Conservation (phyloP, 37 sponge, comb jelly and placozoan genomes). For the Chondrilla cf. caribensis region DNA sequence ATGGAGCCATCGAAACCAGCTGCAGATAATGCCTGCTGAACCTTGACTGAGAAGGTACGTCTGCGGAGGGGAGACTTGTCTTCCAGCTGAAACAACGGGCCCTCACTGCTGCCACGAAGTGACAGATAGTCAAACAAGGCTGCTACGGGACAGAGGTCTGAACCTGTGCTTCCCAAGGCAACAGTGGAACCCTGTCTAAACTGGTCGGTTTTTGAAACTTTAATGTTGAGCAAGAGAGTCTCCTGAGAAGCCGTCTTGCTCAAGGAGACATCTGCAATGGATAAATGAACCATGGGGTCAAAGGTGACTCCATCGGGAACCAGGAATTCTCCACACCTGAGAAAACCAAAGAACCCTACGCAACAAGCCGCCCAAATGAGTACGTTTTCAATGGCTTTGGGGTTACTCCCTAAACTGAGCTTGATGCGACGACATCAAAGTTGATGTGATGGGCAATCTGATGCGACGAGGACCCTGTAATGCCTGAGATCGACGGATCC, state of each 20-base stretch:
- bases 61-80: neutral
- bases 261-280: neutral
- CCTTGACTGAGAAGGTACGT: neutral
- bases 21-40: neutral
- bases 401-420: neutral
- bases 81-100: no score
- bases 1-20: neutral
- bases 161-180: no score
- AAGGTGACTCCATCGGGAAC: neutral
- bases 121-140: no score
- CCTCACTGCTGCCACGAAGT: no score
- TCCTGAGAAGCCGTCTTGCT: no score
- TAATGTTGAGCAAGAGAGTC: no score
- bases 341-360: neutral
- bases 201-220: neutral
- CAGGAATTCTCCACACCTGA: neutral
- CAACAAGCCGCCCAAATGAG: neutral
- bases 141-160: no score
- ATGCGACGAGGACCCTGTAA: neutral
- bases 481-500: neutral
- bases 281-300: neutral
- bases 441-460: neutral
- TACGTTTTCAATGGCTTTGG: neutral
- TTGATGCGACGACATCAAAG: neutral
- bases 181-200: no score